Evolutionary conservation across 2,888 invertebrate genomes (phyloP).

Genomic region (Troilus luridus): DNA sequence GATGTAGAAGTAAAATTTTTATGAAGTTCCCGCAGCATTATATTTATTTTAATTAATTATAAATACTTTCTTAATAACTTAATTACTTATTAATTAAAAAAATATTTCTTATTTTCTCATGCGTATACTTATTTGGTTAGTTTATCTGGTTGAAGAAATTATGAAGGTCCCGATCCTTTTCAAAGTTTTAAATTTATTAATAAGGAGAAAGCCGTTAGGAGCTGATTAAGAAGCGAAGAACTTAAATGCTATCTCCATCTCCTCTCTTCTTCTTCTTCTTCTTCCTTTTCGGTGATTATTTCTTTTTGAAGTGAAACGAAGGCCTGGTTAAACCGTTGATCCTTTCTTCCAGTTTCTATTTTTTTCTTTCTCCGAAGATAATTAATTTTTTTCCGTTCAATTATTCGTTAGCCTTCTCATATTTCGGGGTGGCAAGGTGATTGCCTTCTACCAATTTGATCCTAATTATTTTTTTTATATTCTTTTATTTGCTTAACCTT

Average conservation of each 20-base stretch:
- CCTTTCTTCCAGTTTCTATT: background rate
- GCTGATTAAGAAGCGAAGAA: background rate
- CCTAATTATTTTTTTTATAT: background rate
- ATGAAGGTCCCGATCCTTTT: background rate
- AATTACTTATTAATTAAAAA: background rate
- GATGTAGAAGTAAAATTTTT: no score
- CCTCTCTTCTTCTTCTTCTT: background rate
- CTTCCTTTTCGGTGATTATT: background rate
- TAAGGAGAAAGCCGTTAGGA: background rate
- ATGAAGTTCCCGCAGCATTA: no score
- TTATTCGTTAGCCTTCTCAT: background rate
- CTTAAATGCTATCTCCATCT: background rate
- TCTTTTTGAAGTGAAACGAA: background rate
- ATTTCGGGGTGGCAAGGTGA: background rate
- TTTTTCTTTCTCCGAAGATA: background rate
- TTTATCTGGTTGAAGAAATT: background rate
- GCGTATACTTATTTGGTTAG: background rate
- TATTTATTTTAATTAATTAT: no score
- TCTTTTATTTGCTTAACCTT: background rate
- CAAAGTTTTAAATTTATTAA: slow-evolving; percentile 8
- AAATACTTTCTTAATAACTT: no score
- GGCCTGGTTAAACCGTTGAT: background rate
- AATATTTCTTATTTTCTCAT: background rate
- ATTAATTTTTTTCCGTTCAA: background rate
- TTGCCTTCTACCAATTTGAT: background rate